Conservation (phyloP, 30 jellyfish, hydroid and myxozoan species). For the Pelagia noctiluca region DNA sequence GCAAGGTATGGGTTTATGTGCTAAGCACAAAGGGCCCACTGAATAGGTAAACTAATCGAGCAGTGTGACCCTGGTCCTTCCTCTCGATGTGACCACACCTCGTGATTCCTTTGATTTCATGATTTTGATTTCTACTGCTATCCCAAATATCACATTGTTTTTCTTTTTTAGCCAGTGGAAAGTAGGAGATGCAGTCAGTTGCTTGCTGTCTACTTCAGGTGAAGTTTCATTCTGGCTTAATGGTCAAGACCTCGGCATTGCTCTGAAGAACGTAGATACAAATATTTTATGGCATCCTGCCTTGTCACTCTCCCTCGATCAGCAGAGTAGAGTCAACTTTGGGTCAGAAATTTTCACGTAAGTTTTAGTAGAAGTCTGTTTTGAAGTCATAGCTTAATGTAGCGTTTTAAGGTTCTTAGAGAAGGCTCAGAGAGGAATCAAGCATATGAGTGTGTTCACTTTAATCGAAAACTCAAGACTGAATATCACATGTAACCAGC, state of each 20-base stretch:
- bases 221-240: conserved; percentile 84
- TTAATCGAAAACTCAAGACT: too few relatives aligned
- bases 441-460: neutral
- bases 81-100: too few relatives aligned
- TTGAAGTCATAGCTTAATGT: neutral
- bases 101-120: too few relatives aligned
- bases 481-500: too few relatives aligned
- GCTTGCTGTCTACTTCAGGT: conserved; percentile 85
- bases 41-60: too few relatives aligned
- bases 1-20: too few relatives aligned
- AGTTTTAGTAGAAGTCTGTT: neutral
- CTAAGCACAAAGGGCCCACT: too few relatives aligned
- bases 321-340: conserved; percentile 75
- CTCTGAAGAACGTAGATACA: conserved; percentile 62
- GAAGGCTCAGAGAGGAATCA: neutral
- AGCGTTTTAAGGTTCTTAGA: neutral
- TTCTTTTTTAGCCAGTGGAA: conserved; percentile 78
- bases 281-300: conserved; percentile 84
- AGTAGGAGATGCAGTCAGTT: conserved; percentile 81
- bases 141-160: neutral
- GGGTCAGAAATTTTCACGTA: conserved; percentile 59
- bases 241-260: conserved; percentile 92
- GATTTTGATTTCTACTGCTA: too few relatives aligned
- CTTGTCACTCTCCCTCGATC: conserved; percentile 75
- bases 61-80: too few relatives aligned